Base-by-base conservation (phyloP, 1,140 invertebrate genomes). In the Epicauta chinensis region DNA sequence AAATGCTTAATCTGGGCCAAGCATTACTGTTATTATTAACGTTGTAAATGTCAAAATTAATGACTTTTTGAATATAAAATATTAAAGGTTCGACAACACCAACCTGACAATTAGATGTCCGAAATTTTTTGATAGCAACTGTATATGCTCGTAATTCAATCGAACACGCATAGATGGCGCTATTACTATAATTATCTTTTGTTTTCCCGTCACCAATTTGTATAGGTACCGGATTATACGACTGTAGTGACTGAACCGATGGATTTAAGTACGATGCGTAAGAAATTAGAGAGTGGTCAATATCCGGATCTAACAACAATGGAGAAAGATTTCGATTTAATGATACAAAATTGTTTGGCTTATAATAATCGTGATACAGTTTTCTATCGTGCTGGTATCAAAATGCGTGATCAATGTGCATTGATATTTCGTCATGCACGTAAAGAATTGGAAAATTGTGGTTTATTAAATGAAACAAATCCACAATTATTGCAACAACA, bases 321-420 rank as follows among this genome's bases (percentile, higher is more conserved):
- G 64, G 87, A 94, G 67, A 72, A 72, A 1, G 96, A 98, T 74
- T 97, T 98, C 67, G 83, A 88, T 62, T 74, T 97, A 0, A 97
- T 98, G 84, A 90, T 97, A 17, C 83, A 83, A 45, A 98, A 98
- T 69, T 98, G 95, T 69, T 76, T 95, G 49, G 87, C 84, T 0
- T 98, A 98, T 66, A 97, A 98, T 74, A 87, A 90, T 45, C 93
- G 92, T 70, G 92, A 95, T 61, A 97, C 93, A 0, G 84, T 90
- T 57, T 88, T 87, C 63, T 81, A 83, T 86, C 82, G 86, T 53
- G 87, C 91, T 5, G 94, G 88, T 11, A 73, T 91, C 1, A 89
- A 86, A 63, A 86, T 97, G 81, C 80, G 87, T 39, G 91, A 96
- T 60, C 85, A 91, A 71, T 90, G 90, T 38, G 77, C 79, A 16